phyloP scores from a whole-genome alignment of 2,888 invertebrate genomes.

The Pomacea canaliculata region DNA sequence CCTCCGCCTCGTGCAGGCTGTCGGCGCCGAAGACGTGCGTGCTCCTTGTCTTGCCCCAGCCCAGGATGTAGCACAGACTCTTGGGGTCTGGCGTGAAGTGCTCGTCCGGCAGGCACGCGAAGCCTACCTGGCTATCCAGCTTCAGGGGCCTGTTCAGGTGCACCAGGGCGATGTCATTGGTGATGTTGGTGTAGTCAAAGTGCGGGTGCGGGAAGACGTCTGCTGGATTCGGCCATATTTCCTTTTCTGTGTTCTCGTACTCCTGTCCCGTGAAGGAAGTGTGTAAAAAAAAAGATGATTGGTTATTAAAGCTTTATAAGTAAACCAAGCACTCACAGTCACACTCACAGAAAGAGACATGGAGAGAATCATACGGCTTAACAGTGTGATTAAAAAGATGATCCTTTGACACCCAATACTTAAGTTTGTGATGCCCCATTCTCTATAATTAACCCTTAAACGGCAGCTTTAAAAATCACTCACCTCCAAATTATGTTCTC shows the following conservation, averaged over 20 bases:
- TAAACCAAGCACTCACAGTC: neutral
- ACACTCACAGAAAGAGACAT: neutral
- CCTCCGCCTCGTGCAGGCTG: constrained; percentile 87
- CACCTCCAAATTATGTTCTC: constrained; percentile 84
- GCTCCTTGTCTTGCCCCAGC: constrained; percentile 86
- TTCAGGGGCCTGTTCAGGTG: constrained; percentile 85
- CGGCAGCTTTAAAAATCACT: neutral
- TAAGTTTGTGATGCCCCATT: too few relatives aligned
- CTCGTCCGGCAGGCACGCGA: constrained; percentile 86
- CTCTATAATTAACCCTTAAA: too few relatives aligned
- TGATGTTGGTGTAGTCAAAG: constrained; percentile 89
- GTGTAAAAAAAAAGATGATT: too few relatives aligned
- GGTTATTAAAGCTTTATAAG: too few relatives aligned
- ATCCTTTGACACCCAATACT: too few relatives aligned
- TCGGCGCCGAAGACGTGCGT: constrained; percentile 85
- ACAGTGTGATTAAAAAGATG: neutral
- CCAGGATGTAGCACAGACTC: constrained; percentile 87
- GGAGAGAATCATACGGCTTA: neutral
- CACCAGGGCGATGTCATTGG: constrained; percentile 91
- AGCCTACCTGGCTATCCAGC: constrained; percentile 87
- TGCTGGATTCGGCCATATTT: constrained; percentile 73
- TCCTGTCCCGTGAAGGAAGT: constrained; percentile 36
- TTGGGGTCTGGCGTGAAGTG: constrained; percentile 70
- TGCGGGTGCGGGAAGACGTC: constrained; percentile 80
- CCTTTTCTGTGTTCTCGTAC: constrained; percentile 81